Base-by-base conservation (phyloP, 2,113 vertebrate species). In the Brevimyrus niger region DNA sequence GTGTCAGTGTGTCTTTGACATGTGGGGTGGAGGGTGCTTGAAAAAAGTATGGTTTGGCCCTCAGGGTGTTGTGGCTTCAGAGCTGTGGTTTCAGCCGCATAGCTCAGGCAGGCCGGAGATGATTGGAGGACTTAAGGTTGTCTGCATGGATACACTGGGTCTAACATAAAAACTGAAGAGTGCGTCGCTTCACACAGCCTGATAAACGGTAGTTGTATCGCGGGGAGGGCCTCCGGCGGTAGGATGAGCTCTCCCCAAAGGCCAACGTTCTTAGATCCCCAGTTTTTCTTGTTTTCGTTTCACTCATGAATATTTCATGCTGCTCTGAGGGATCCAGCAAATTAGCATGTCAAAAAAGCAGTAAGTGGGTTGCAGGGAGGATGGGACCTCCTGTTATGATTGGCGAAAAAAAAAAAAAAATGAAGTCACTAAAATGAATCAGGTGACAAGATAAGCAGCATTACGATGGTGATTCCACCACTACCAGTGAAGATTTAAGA, bases 221-320 rank as follows among this genome's bases (percentile, higher is more conserved):
- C 73, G 4, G 35, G 35, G 73, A 38, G 8, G 35, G 73, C 73
- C 42, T 38, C 73, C 5, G 35, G 73, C 35, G 15, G 73, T 42
- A 80, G 7, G 35, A 80, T 15, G 13, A 42, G 35, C 73, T 80
- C 17, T 6, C 35, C 73, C 73, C 15, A 42, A 80, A 80, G 35
- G 73, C 73, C 31, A 80, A 42, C 17, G 17, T 42, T 80, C 73
- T 80, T 80, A 80, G 13, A 38, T 38, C 73, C 73, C 73, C 35
- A 2, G 35, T 89, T 86, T 35, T 65, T 73, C 55, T 88, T 88
- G 87, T 61, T 61, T 31, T 61, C 15, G 3, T 46, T 88, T n/a
- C 65, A 88, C 61, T 47, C 87, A 73, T 88, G 87, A 88, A 88
- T 88, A 88, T 88, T 88, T 73, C 46, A 88, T 61, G 46, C 42